Evolutionary conservation across 2,797 vertebrate species (phyloP), one percentile per base, ranked within the genome.

Genomic region (Alauda arvensis): DNA sequence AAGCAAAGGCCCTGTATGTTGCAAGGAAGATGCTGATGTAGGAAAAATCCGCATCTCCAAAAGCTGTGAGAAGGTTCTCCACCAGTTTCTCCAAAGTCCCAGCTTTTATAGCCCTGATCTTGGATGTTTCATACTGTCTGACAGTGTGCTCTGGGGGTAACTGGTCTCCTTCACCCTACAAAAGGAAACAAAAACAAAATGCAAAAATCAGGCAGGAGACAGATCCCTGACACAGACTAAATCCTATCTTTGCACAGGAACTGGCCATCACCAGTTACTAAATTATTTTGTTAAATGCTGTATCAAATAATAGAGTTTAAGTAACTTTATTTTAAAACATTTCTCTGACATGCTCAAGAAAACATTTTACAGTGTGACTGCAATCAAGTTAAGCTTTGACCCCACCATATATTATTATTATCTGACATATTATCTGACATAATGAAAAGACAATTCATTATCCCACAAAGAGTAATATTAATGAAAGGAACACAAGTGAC

Each of bases 11-110:
- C 74, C 98, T 97, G 96, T 99, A 99, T 0, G 99, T 99, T 82
- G 99, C 99, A 65, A 99, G 96, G 93, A 99, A 99, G 96, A 99
- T 98, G 96, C 98, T 99, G 95, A 98, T 98, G 95, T 99, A 99
- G 61, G 98, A 99, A 90, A 98, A 98, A 96, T 99, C 99, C 3
- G 99, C 99, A 97, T 99, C 98, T 37, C 98, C 98, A 31, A 98
- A 98, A 5, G 99, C 98, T 2, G 98, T 99, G 83, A 99, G 90
- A 76, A 99, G 96, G 33, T 98, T 99, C 96, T 99, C 99, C 94
- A 99, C 99, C 77, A 99, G 98, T 49, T 98, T 98, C 95, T 98
- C 98, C 97, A 99, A 94, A 2, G 98, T 99, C 74, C 99, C 99
- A 7, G 98, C 98, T 15, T 98, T 98, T 83, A 99, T 99, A 40